A percentile compares a stretch with the other conserved stretches of the same genome.
phyloP scores from a whole-genome alignment of 2,113 vertebrate genomes.

The Lampris incognitus region DNA sequence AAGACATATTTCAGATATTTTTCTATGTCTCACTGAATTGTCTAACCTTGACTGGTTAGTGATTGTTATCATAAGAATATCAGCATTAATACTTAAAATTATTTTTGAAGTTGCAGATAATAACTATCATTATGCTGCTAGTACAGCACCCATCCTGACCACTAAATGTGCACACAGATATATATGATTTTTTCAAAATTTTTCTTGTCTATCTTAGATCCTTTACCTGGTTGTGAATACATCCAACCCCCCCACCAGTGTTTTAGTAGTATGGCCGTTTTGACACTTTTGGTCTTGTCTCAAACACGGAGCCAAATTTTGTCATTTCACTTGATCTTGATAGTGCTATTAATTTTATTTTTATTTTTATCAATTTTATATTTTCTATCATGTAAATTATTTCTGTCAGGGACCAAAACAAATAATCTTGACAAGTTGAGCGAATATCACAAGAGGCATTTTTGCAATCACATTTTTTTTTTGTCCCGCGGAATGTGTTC shows the following conservation, averaged over 20 bases:
- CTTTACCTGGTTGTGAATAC: no score
- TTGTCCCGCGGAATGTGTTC: not conserved
- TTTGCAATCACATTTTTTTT: not conserved
- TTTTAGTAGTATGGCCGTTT: no score
- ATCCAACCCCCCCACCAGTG: no score
- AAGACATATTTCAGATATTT: slow-evolving; percentile 22
- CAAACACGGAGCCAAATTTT: no score
- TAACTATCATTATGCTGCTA: slow-evolving; percentile 18
- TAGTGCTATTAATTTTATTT: no score
- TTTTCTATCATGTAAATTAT: not conserved
- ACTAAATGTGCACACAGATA: not conserved
- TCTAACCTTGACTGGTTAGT: slow-evolving; percentile 26
- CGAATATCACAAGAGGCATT: not conserved
- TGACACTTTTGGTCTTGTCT: no score
- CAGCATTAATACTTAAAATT: slow-evolving; percentile 30
- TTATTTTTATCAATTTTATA: not conserved
- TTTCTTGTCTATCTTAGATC: no score
- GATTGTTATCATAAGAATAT: slow-evolving; percentile 28
- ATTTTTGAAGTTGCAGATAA: slow-evolving; percentile 34
- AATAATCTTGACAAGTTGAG: no score
- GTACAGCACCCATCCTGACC: not conserved
- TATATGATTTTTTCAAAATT: no score
- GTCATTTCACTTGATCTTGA: no score
- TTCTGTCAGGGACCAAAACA: no score
- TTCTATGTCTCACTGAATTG: not conserved